phyloP scores from a whole-genome alignment of 2,797 vertebrate genomes.

The Manis pentadactyla region DNA sequence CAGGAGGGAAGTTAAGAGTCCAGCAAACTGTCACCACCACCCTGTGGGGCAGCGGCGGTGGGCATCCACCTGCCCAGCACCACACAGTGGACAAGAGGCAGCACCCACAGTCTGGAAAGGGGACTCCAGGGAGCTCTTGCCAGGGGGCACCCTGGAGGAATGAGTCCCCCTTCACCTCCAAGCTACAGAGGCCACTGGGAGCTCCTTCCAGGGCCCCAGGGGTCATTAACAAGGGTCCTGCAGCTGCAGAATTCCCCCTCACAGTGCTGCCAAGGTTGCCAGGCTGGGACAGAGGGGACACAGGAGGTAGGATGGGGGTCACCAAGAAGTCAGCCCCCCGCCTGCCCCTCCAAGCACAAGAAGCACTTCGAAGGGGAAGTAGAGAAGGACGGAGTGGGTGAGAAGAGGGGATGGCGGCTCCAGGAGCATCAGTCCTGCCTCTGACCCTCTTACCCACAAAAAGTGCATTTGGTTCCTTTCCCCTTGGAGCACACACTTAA shows the following conservation, averaged over 20 bases:
- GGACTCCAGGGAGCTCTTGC: background rate
- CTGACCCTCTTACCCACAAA: background rate
- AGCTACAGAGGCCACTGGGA: background rate
- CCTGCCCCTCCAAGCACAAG: background rate
- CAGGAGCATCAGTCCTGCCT: background rate
- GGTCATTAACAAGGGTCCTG: background rate
- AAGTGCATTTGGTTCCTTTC: background rate
- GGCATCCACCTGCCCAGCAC: background rate
- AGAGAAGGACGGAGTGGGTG: rapidly evolving
- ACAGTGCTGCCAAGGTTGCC: background rate
- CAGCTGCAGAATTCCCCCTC: background rate
- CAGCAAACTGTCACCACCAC: background rate
- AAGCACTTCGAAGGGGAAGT: background rate
- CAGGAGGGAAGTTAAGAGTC: background rate
- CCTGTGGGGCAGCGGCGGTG: background rate
- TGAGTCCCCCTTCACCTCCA: background rate
- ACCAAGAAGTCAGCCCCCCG: background rate
- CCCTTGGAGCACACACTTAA: background rate
- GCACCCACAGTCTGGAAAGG: background rate
- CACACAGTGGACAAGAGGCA: background rate
- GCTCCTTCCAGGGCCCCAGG: background rate
- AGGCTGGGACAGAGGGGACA: background rate
- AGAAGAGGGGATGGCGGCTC: background rate
- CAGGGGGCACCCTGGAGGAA: background rate
- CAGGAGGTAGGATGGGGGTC: background rate